These are phyloP conservation scores for Aproaerema taeniolella DNA, from an alignment of 2,888 invertebrate species.

Conservation along the genomic window DNA sequence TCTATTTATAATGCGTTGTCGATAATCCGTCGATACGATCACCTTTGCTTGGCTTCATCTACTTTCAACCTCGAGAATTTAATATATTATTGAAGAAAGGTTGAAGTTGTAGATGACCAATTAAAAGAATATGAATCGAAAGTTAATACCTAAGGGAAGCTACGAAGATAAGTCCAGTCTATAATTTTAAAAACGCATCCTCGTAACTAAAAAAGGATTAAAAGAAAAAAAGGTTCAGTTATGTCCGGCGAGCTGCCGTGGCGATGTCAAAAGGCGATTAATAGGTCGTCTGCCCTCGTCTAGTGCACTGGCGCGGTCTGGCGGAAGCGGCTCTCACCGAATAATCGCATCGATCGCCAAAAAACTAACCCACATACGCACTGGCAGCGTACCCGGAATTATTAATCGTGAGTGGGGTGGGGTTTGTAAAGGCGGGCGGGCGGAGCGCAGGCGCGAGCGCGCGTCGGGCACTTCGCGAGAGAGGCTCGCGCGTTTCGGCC, in stretches of 20 bases:
- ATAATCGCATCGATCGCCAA: constrained; percentile 76
- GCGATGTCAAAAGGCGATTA: constrained; percentile 53
- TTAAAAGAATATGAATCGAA: too few relatives aligned
- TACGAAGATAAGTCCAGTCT: too few relatives aligned
- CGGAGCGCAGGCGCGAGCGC: constrained; percentile 54
- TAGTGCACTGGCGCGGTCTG: constrained; percentile 17
- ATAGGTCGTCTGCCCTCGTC: constrained; percentile 59
- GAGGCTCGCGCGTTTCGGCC: constrained; percentile 71
- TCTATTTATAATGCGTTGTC: constrained; percentile 10
- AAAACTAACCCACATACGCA: constrained; percentile 78
- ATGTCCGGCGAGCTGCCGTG: constrained; percentile 25
- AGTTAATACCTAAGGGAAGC: too few relatives aligned
- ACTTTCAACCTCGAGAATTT: too few relatives aligned
- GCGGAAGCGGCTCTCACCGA: constrained; percentile 63
- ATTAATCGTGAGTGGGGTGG: constrained; percentile 71
- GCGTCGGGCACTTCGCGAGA: constrained; percentile 69
- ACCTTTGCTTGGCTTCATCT: too few relatives aligned
- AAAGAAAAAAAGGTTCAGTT: too few relatives aligned
- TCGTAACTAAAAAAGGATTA: too few relatives aligned
- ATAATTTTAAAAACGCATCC: too few relatives aligned
- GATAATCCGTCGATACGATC: neutral
- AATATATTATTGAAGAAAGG: too few relatives aligned
- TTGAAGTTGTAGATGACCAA: too few relatives aligned
- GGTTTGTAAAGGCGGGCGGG: constrained; percentile 38
- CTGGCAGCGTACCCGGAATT: constrained; percentile 76